Conservation (phyloP, 2,888 invertebrate genomes). For the Eudasyphora cyanicolor region DNA sequence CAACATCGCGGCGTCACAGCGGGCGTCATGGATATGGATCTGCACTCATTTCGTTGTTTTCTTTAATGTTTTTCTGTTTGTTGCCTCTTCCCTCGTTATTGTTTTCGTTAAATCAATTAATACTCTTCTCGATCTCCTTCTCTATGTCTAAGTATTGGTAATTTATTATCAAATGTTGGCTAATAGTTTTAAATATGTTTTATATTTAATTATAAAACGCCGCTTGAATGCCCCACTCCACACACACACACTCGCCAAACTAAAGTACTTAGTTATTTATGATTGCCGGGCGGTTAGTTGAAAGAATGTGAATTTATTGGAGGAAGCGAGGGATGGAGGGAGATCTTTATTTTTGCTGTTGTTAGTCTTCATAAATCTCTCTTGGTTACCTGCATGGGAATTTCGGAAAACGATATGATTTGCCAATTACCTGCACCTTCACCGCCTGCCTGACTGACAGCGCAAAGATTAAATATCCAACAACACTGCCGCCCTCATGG, state of each 20-base stretch:
- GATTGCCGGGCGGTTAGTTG: constrained; percentile 50
- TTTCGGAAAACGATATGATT: constrained; percentile 4
- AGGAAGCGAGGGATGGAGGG: neutral
- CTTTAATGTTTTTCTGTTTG: neutral
- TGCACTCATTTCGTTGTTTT: constrained; percentile 23
- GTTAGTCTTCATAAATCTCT: neutral
- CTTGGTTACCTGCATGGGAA: neutral
- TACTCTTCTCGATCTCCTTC: neutral
- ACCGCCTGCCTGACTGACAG: neutral
- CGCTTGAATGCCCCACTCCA: constrained; percentile 40
- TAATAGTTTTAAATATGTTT: constrained; percentile 33
- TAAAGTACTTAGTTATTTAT: no score
- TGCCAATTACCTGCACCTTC: neutral
- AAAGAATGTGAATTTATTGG: constrained; percentile 37
- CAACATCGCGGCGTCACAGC: constrained; percentile 48
- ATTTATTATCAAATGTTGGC: constrained; percentile 55
- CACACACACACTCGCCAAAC: neutral
- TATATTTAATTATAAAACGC: constrained; percentile 60
- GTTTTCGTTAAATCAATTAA: constrained; percentile 65
- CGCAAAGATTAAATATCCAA: neutral
- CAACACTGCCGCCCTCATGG: neutral
- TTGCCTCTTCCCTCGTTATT: constrained; percentile 38
- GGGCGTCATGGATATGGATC: constrained; percentile 21
- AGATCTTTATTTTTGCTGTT: no score
- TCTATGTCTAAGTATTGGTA: constrained; percentile 46